Conservation (phyloP, 2,888 invertebrate genomes). For the Lasioglossum vierecki region DNA sequence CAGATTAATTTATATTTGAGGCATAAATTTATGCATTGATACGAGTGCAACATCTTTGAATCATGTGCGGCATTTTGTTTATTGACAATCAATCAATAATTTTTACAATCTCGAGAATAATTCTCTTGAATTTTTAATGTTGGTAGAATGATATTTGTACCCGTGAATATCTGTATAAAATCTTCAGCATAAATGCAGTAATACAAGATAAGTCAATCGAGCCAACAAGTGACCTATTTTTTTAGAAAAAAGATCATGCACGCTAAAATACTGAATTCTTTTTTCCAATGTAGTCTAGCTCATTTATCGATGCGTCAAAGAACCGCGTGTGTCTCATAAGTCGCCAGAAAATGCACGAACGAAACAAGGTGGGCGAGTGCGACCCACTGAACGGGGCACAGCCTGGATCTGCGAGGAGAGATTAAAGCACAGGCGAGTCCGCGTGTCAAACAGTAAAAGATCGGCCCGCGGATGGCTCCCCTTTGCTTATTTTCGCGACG, state of each 20-base stretch:
- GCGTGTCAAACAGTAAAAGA: constrained; percentile 60
- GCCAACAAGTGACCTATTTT: not conserved
- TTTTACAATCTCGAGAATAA: not conserved
- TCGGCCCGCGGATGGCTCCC: constrained; percentile 53
- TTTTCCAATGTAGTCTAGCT: not conserved
- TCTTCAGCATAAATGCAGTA: not conserved
- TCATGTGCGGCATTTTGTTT: not conserved
- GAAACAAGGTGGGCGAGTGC: not conserved
- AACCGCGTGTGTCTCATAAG: not conserved
- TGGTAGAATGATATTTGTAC: not conserved
- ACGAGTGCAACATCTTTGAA: not conserved
- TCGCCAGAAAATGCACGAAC: constrained; percentile 6
- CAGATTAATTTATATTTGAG: too few relatives aligned
- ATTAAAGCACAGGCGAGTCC: constrained; percentile 40
- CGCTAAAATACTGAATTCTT: not conserved
- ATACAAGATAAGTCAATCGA: not conserved
- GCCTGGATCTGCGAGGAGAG: not conserved
- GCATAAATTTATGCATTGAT: not conserved
- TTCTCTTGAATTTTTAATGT: not conserved
- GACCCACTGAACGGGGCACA: not conserved
- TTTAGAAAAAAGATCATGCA: not conserved
- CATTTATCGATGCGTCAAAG: not conserved
- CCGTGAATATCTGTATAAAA: not conserved
- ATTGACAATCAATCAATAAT: not conserved
- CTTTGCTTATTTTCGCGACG: constrained; percentile 72